phyloP scores from a whole-genome alignment of 2,113 vertebrate genomes.

The Mustela lutreola region DNA sequence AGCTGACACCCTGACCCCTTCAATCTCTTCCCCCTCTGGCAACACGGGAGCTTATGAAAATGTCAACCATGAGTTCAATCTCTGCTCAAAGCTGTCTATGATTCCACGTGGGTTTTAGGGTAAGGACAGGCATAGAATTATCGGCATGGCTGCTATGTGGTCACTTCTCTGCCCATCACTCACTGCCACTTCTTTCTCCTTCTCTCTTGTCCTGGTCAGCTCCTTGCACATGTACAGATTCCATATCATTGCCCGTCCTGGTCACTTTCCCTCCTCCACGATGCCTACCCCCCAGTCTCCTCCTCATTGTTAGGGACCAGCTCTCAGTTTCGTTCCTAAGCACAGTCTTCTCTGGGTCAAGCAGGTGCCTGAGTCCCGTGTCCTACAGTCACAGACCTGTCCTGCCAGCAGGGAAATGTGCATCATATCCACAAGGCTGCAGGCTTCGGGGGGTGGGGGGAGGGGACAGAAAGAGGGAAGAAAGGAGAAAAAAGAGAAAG shows the following conservation, averaged over 20 bases:
- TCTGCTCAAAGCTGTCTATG: not conserved
- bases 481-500: not conserved
- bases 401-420: not conserved
- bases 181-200: not conserved
- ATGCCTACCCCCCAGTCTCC: not conserved
- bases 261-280: not conserved
- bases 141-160: rapidly evolving
- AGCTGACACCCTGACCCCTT: not conserved
- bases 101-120: not conserved
- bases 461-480: no score
- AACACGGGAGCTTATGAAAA: not conserved
- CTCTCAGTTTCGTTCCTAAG: not conserved
- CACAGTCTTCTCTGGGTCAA: not conserved
- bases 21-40: not conserved
- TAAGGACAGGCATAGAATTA: not conserved
- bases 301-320: not conserved
- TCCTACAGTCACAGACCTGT: not conserved
- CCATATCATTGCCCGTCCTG: not conserved
- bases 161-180: not conserved
- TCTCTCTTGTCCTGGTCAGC: not conserved
- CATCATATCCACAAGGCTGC: not conserved
- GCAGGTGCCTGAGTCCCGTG: rapidly evolving
- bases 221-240: no score
- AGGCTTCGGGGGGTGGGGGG: not conserved
- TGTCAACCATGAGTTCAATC: not conserved